phyloP scores from a whole-genome alignment of 2,888 invertebrate species.

The Mamestra brassicae region DNA sequence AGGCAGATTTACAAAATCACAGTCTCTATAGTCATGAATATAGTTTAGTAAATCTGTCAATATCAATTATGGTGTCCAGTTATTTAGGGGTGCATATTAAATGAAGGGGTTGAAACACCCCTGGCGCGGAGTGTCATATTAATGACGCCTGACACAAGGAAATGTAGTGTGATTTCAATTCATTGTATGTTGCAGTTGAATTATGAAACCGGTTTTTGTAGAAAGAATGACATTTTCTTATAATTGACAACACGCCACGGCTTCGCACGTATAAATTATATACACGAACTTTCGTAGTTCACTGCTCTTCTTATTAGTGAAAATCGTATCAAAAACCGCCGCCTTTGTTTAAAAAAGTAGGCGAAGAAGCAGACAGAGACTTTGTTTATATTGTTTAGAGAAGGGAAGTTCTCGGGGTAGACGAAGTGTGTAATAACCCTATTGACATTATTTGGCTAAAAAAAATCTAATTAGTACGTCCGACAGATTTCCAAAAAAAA shows the following conservation, averaged over 20 bases:
- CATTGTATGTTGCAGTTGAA: constrained; percentile 5
- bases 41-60: constrained; percentile 56
- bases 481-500: too few relatives aligned
- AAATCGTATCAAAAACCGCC: too few relatives aligned
- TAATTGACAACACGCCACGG: neutral
- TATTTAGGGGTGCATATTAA: constrained; percentile 62
- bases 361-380: too few relatives aligned
- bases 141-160: constrained; percentile 30
- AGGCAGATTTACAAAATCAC: constrained; percentile 4
- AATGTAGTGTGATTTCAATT: constrained; percentile 32
- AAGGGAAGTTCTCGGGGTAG: too few relatives aligned
- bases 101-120: constrained; percentile 46
- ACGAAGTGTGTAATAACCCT: too few relatives aligned
- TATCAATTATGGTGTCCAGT: constrained; percentile 61
- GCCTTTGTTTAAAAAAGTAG: too few relatives aligned
- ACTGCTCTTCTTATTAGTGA: too few relatives aligned
- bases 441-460: too few relatives aligned
- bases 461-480: too few relatives aligned
- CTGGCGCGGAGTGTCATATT: constrained; percentile 19
- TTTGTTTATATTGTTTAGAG: too few relatives aligned
- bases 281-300: too few relatives aligned
- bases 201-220: neutral
- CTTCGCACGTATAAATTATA: too few relatives aligned
- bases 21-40: constrained; percentile 16
- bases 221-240: neutral